Base-by-base conservation (phyloP, 2,797 vertebrate genomes). In the Crocidura indochinensis region DNA sequence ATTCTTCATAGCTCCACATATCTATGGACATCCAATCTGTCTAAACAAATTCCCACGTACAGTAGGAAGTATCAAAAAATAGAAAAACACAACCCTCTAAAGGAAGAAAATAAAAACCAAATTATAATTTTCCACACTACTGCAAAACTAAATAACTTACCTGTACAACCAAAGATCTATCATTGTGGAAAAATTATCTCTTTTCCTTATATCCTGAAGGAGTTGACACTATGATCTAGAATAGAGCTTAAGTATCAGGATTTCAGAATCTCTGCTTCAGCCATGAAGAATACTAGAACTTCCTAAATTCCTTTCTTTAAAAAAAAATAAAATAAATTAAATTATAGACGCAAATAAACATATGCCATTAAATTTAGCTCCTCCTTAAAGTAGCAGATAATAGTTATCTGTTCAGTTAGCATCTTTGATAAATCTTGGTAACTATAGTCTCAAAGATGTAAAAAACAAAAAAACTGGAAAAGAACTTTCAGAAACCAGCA, bases 101-200 rank as follows among this genome's bases (percentile, higher is more conserved):
- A 60, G 44, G 71, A 20, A 14, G n/a, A 44, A 69, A 20, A 72
- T 38, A 49, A 62, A 29, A 81, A 56, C 46, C 20, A 81, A 88
- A 84, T 84, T 88, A 60, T 1, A 85, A 64, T 72, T 75, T 49
- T 92, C 85, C 94, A 92, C 91, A 91, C 76, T 92, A 93, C 91
- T 91, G 14, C 67, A 96, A 90, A 94, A 92, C 93, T 95, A 73
- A 91, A 1, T 51, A 88, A 97, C 96, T 97, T 96, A 96, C 95
- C 96, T 96, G 96, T 82, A 92, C n/a, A 95, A 95, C 91, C 95
- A 96, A 92, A 96, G 95, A 93, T 93, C 93, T 96, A 96, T 84
- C 95, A 97, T 96, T 96, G 96, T 95, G 93, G 95, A 91, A 94
- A 95, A 76, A 82, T 38, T 84, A 91, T 92, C 69, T 95, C 95